A percentile compares a stretch with the other conserved stretches of the same genome.
phyloP scores from a whole-genome alignment of 2,113 vertebrate genomes.

The Peromyscus leucopus region DNA sequence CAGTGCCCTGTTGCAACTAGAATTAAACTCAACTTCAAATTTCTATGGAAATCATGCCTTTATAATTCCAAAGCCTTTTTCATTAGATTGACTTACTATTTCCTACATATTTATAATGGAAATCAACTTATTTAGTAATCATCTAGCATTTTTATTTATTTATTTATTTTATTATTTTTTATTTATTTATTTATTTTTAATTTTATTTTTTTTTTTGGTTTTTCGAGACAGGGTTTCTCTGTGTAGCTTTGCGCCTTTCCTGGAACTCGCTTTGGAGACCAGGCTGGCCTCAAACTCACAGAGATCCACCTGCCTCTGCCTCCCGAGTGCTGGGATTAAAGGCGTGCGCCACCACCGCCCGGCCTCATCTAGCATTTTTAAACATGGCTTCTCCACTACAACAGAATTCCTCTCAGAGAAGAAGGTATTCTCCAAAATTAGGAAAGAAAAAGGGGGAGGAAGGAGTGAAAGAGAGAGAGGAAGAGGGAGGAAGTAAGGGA shows the following conservation, averaged over 20 bases:
- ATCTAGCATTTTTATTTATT: constrained; percentile 30
- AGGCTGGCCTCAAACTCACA: no score
- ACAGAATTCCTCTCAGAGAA: neutral
- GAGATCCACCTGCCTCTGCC: no score
- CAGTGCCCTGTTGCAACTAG: neutral
- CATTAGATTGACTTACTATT: neutral
- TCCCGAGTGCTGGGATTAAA: no score
- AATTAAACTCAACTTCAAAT: constrained; percentile 25
- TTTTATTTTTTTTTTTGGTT: no score
- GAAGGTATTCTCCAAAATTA: neutral
- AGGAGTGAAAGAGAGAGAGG: neutral
- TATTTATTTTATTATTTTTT: no score
- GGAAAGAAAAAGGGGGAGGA: neutral
- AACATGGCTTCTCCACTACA: neutral
- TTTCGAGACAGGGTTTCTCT: no score
- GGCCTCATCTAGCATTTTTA: constrained; percentile 23
- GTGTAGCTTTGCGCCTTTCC: no score
- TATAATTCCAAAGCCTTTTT: neutral
- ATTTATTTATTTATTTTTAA: no score
- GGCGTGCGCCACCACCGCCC: no score
- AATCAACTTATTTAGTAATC: constrained; percentile 18
- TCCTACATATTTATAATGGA: neutral
- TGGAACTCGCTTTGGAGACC: no score
- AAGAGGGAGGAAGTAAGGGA: neutral
- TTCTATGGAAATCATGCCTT: neutral